Conservation (phyloP, 2,797 vertebrate genomes). For the Spheniscus humboldti region DNA sequence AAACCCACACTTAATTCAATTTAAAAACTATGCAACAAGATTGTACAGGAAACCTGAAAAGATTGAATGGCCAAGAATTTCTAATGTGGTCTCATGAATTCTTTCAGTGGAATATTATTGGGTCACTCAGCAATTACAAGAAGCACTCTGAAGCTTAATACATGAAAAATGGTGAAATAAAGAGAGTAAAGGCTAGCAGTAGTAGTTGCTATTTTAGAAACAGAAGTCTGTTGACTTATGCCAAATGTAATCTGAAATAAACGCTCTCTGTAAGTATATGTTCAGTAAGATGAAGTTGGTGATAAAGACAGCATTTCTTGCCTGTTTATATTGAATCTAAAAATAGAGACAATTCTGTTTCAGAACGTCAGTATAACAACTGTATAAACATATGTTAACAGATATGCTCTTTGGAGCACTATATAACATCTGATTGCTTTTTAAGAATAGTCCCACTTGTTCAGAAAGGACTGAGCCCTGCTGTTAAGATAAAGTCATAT, state of each 20-base stretch:
- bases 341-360: neutral
- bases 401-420: neutral
- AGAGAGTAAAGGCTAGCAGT: neutral
- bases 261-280: neutral
- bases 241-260: neutral
- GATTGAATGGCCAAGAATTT: neutral
- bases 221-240: neutral
- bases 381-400: slow-evolving; percentile 5
- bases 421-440: neutral
- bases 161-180: neutral
- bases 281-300: neutral
- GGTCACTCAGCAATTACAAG: neutral
- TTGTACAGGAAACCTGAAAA: slow-evolving; percentile 3
- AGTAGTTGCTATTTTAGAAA: neutral
- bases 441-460: neutral
- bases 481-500: neutral
- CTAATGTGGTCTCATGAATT: neutral
- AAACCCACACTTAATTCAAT: neutral
- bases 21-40: slow-evolving; percentile 9
- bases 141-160: neutral
- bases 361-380: neutral
- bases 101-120: neutral
- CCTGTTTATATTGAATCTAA: neutral
- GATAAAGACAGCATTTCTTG: neutral
- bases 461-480: neutral